Evolutionary conservation across 1,140 invertebrate species (phyloP), one percentile per base, ranked within the genome.

Genomic region (Pseudomyrmex pallidus): DNA sequence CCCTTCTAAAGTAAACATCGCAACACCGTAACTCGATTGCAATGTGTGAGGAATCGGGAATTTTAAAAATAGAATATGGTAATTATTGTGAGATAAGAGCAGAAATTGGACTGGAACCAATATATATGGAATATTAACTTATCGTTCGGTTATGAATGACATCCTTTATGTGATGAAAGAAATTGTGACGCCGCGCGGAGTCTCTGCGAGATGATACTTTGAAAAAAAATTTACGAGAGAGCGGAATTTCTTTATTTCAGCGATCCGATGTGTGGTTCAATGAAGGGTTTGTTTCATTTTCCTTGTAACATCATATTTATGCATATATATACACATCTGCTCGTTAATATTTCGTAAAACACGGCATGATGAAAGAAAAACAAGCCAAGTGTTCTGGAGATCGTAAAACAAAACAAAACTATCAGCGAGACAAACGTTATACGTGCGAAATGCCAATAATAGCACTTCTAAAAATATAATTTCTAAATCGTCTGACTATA

Each of bases 91-190:
- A 52, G 66, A 80, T 80, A 72, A 70, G 70, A 35, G 44, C 46
- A 72, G 56, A 72, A 70, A 78, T 50, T 78, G 50, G 10, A 66
- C 48, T 13, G 61, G 35, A 59, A 78, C 1, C 2, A n/a, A 61
- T 12, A 22, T 12, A 22, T 22, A 46, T 22, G 61, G 46, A 22
- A 59, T 72, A 80, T 80, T 54, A 72, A 2, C 35, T 80, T 61
- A 61, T 72, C 48, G 13, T 12, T 66, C 15, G 13, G 35, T 50
- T 17, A 8, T 87, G 73, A 87, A 87, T 87, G 62, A 67, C 17
- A 50, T n/a, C 85, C 85, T 84, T 87, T 87, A 73, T 87, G 2
- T 63, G 2, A 52, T 1, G 78, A 87, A 63, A 78, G 66, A 67
- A 67, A 73, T 80, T 54, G 22, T 25, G 10, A 22, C 7, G 57